Evolutionary conservation across 2,113 vertebrate genomes (phyloP).

Genomic region (Ochotona princeps): DNA sequence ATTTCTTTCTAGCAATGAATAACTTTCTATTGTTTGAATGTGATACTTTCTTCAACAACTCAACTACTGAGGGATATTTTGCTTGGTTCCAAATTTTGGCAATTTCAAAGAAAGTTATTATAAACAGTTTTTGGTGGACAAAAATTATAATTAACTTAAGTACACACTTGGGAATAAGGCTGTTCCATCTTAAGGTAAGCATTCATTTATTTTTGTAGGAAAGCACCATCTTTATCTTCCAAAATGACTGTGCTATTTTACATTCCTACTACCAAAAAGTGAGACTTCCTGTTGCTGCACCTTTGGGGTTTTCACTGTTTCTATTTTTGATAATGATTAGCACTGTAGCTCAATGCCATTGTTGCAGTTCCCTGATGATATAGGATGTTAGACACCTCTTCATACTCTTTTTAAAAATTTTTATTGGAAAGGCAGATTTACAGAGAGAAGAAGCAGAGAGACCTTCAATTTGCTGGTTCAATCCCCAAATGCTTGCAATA

Average conservation of each 20-base stretch:
- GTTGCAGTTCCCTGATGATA: not conserved
- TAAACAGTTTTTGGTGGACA: not conserved
- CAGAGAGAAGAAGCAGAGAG: no score
- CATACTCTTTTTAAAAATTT: not conserved
- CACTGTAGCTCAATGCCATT: not conserved
- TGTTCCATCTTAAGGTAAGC: not conserved
- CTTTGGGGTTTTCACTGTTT: not conserved
- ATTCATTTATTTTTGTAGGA: not conserved
- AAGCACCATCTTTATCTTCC: not conserved
- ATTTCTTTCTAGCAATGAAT: not conserved
- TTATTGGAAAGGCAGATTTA: no score
- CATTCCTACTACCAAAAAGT: not conserved
- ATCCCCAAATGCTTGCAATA: no score
- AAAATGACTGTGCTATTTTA: not conserved
- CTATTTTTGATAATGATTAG: not conserved
- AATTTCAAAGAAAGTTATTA: not conserved
- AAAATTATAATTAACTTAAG: not conserved
- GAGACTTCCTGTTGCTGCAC: not conserved
- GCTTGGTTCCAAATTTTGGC: not conserved
- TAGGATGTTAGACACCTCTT: not conserved
- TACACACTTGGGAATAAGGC: not conserved
- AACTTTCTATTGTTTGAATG: not conserved
- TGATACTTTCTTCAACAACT: not conserved
- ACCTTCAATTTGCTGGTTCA: no score
- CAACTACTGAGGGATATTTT: not conserved